Base-by-base conservation (phyloP, 2,797 vertebrate genomes). In the Falco peregrinus region DNA sequence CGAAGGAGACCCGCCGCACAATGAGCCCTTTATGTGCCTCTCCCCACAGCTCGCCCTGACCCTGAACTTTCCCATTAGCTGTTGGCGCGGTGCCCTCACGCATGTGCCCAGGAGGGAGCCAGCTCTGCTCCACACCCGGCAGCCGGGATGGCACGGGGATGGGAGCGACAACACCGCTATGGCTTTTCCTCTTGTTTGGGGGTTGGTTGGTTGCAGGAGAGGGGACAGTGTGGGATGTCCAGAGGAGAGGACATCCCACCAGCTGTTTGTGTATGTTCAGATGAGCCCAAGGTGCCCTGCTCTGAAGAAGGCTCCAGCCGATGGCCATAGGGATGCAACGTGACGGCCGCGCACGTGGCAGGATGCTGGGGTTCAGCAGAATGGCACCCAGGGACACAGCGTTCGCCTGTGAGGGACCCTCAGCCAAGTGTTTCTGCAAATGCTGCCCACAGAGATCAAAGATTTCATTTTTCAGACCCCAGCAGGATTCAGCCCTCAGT, bases 61-160 rank as follows among this genome's bases (percentile, higher is more conserved):
- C 95, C 96, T 96, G 96, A 95, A 95, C 95, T 96, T 95, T 96
- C 94, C 96, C 96, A 96, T 94, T 79, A 86, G 91, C 79, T 81
- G 91, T 22, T 96, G 96, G 96, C 97, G 0, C 47, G 0, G 84
- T 89, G 96, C 95, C 96, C 91, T 92, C 6, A 1, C 1, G 51
- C 88, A 59, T 13, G 92, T 95, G 82, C 90, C 95, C 45, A 6
- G 86, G 86, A 93, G 85, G 79, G 67, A 95, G 75, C 60, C 47
- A 8, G 68, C 25, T 2, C 65, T 37, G 65, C 47, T 68, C 47
- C 18, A 7, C 5, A 2, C 47, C 47, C 22, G 8, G 31, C 64
- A 67, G 64, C 78, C 6, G 1, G 76, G n/a, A 18, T 25, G 0
- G 60, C 13, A 5, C 3, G 0, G 64, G 47, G 43, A 20, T 1